A percentile compares a stretch with the other conserved stretches of the same genome.
Evolutionary conservation across 1,140 invertebrate genomes (phyloP).

Genomic region (Holcopasites calliopsidis): DNA sequence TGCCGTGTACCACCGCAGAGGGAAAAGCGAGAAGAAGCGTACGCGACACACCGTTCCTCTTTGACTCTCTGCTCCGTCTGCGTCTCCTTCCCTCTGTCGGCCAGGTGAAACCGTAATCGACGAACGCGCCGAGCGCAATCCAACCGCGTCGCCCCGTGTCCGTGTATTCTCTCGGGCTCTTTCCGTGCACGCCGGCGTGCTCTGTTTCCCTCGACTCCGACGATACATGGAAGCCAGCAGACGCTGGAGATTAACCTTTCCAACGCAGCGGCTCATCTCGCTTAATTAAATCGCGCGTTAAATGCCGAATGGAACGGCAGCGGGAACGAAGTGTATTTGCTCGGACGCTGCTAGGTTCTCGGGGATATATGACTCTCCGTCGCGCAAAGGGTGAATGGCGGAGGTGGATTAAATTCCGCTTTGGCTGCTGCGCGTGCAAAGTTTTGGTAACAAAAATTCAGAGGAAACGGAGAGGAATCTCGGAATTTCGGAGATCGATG

Average conservation of each 20-base stretch:
- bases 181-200: not conserved
- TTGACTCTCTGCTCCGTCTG: constrained; percentile 45
- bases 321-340: constrained; percentile 17
- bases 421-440: no score
- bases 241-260: constrained; percentile 34
- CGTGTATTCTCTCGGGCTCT: not conserved
- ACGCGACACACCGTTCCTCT: constrained; percentile 58
- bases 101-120: constrained; percentile 55
- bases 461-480: no score
- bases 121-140: constrained; percentile 16
- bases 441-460: constrained; percentile 26
- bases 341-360: not conserved
- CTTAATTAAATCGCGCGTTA: constrained; percentile 39
- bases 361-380: not conserved
- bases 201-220: not conserved
- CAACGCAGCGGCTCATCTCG: constrained; percentile 1
- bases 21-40: constrained; percentile 50
- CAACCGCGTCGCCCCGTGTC: not conserved
- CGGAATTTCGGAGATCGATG: no score
- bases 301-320: constrained; percentile 1
- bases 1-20: not conserved
- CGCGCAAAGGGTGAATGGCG: not conserved
- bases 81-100: not conserved
- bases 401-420: not conserved
- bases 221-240: constrained; percentile 5